Conservation (phyloP, 2,888 invertebrate genomes). For the Plagodis dolabraria region DNA sequence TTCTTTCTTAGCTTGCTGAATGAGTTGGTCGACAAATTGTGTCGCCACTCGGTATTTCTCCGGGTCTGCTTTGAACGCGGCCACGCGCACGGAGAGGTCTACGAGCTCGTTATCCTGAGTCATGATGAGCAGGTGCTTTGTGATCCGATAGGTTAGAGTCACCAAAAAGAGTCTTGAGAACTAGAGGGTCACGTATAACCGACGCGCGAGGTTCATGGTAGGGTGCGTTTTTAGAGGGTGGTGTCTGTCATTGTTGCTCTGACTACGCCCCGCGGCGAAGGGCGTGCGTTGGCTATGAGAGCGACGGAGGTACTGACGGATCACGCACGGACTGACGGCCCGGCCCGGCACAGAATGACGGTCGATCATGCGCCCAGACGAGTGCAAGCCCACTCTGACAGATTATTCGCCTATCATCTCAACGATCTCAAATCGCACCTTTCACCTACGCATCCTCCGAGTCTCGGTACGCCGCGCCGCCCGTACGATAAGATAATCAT, state of each 20-base stretch:
- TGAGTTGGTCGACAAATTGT: constrained; percentile 86
- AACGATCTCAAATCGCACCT: constrained; percentile 39
- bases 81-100: constrained; percentile 77
- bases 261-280: constrained; percentile 19
- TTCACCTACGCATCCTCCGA: constrained; percentile 10
- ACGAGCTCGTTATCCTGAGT: constrained; percentile 69
- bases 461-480: too few relatives aligned
- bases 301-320: constrained; percentile 62
- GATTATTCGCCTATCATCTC: constrained; percentile 66
- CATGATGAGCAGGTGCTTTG: constrained; percentile 53
- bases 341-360: constrained; percentile 42
- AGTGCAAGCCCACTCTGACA: constrained; percentile 46
- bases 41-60: constrained; percentile 84
- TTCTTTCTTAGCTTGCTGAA: constrained; percentile 85
- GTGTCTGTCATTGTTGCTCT: constrained; percentile 56
- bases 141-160: constrained; percentile 18
- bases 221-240: constrained; percentile 50
- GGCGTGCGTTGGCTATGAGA: constrained; percentile 52
- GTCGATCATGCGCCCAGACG: constrained; percentile 75
- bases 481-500: too few relatives aligned
- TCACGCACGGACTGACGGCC: constrained; percentile 52
- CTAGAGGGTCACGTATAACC: constrained; percentile 14
- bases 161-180: constrained; percentile 5
- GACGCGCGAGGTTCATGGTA: constrained; percentile 46
- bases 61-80: constrained; percentile 85